These are phyloP conservation scores for Tenualosa thibaudeaui DNA, from an alignment of 2,797 vertebrate genomes.

Conservation along the genomic window DNA sequence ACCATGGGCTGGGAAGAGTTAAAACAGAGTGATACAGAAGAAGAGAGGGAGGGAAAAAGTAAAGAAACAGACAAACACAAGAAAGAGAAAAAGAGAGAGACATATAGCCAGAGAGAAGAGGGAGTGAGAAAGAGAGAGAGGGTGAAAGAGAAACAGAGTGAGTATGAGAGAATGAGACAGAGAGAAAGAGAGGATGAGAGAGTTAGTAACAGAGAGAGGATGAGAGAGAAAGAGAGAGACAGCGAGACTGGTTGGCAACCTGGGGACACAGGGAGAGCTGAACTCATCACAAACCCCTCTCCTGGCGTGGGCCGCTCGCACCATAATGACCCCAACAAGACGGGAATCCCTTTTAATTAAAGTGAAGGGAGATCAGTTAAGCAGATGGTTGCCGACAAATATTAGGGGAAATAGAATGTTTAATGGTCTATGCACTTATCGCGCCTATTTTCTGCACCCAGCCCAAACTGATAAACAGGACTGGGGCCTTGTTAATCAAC, in stretches of 20 bases:
- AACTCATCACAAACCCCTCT: conserved; percentile 80
- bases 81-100: neutral
- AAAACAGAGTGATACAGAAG: conserved; percentile 47
- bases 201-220: neutral
- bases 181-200: neutral
- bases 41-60: neutral
- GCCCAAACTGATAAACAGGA: conserved; percentile 81
- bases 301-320: conserved; percentile 69
- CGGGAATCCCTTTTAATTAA: conserved; percentile 85
- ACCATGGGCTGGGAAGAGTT: conserved; percentile 63
- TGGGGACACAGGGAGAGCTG: conserved; percentile 58
- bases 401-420: conserved; percentile 80
- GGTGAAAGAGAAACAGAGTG: neutral
- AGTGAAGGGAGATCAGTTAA: conserved; percentile 83
- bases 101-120: conserved; percentile 30
- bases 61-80: neutral
- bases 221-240: neutral
- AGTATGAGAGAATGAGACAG: conserved; percentile 53
- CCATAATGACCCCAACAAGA: conserved; percentile 79
- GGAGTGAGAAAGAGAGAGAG: neutral
- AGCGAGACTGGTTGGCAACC: neutral
- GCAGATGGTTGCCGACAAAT: conserved; percentile 82
- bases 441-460: conserved; percentile 74
- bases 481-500: conserved; percentile 80
- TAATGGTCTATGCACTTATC: conserved; percentile 81